Base-by-base conservation (phyloP, 1,140 invertebrate species). In the Andricus grossulariae region DNA sequence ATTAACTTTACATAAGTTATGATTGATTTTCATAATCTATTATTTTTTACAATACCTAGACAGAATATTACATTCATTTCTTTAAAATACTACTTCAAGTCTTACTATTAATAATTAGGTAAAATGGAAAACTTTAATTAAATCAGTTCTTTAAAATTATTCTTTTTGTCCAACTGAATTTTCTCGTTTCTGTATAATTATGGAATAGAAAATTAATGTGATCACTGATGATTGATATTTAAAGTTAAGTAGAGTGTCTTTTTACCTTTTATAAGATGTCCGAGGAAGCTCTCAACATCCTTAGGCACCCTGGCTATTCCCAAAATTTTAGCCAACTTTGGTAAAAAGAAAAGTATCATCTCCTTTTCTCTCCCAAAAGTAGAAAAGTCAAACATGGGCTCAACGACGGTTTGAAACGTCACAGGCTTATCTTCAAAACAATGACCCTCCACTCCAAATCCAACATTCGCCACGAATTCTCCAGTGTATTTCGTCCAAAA, bases 401-500 rank as follows among this genome's bases (percentile, higher is more conserved):
- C 57, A 4, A 77, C 54, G 19, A 25, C 13, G 1, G 18, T 57
- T 57, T 57, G 55, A 12, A 57, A 57, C 0, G 18, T 25, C 25
- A 25, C 19, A 21, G 75, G 32, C 15, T 82, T 75, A 0, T 71
- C 60, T 18, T 83, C 74, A 51, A 88, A 88, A 49, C 82, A 80
- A 15, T 82, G 16, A 54, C 79, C 83, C 21, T 83, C 81, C 3
- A 84, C 73, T 0, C 83, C 82, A 51, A 87, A 84, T n/a, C 78
- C 84, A 3, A 81, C 70, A 11, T 77, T 81, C 0, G 84, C 79
- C 13, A 54, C 70, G 0, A 82, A 25, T 45, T 86, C 81, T 11
- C 52, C 78, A 0, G 89, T 87, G 25, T 83, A 86, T 50, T 80
- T 82, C 0, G 82, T 75, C 32, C 83, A 86, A 11, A 88, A 72